Percentiles rank a stretch among this genome's conserved stretches.
These are phyloP conservation scores for Sprattus sprattus DNA, from an alignment of 2,113 vertebrate species.

Conservation along the genomic window DNA sequence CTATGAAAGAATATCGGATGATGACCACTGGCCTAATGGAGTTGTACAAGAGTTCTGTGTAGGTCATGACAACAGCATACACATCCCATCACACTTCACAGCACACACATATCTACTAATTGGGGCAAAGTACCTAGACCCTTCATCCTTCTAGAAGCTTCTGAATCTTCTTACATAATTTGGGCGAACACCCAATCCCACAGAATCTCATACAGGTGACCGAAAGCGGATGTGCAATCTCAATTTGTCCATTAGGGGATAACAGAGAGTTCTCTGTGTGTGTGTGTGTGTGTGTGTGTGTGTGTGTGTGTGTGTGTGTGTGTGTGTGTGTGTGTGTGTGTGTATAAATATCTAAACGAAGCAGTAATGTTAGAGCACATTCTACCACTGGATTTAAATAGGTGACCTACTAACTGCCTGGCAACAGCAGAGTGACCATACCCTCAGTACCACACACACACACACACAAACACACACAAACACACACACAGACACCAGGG, in stretches of 20 bases:
- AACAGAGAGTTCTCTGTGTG: neutral
- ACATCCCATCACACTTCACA: neutral
- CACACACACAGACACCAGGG: constrained; percentile 19
- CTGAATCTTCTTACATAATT: neutral
- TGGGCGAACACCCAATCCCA: neutral
- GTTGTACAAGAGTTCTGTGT: neutral
- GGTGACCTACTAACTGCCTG: constrained; percentile 36
- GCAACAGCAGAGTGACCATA: neutral
- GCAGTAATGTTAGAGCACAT: neutral
- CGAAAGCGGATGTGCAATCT: neutral
- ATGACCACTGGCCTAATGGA: neutral
- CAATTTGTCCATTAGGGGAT: neutral
- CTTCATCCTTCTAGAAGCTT: neutral
- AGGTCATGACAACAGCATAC: neutral
- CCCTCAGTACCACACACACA: neutral
- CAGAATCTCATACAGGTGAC: neutral
- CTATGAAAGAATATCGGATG: neutral
- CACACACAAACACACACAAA: constrained; percentile 2
- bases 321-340: neutral
- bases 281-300: constrained; percentile 5
- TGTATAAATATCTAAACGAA: neutral
- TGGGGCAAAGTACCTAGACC: neutral
- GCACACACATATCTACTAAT: neutral
- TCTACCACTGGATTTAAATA: constrained; percentile 22
- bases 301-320: constrained; percentile 8